Evolutionary conservation across 2,113 vertebrate genomes (phyloP), one percentile per base, ranked within the genome.

Genomic region (Xiphophorus maculatus): DNA sequence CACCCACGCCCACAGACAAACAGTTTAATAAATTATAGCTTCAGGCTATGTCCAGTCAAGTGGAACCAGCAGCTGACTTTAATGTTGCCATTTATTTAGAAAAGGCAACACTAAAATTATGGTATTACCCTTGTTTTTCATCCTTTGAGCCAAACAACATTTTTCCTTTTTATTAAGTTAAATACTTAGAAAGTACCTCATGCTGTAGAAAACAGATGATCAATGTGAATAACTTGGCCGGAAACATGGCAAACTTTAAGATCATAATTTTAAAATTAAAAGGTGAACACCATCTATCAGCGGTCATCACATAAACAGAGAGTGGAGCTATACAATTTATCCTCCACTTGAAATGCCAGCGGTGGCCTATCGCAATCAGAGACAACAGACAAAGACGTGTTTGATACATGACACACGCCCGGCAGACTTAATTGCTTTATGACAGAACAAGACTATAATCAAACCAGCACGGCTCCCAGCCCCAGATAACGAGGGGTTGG

Each of bases 391-490:
- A 22, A 40, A 19, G 37, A 69, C 27, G 35, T 66, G 83, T 77
- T 76, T 65, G 61, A 84, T 69, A 87, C 73, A 58, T 40, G 70
- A 88, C 40, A 74, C 66, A 68, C 51, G 73, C 79, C 68, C 32
- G 4, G 63, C 66, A 51, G 71, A 84, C 63, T 64, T 90, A 84
- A 91, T 87, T 79, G 86, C 88, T 87, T 89, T 85, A 84, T 82
- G 84, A 89, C 72, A 74, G 83, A 89, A 85, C 79, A 85, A 77
- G 84, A 76, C 66, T 62, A 76, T 83, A 86, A 92, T 89, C 78
- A 91, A 85, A 83, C 42, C 1, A 79, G 68, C 44, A 15, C 51
- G 22, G 35, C 73, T 75, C 72, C 32, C 40, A n/a, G 5, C 69
- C 70, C 48, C 63, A 85, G 74, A 90, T 83, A 82, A 80, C 69